These are phyloP conservation scores for Nematopogon swammerdamellus DNA, from an alignment of 2,888 invertebrate species.

Conservation along the genomic window DNA sequence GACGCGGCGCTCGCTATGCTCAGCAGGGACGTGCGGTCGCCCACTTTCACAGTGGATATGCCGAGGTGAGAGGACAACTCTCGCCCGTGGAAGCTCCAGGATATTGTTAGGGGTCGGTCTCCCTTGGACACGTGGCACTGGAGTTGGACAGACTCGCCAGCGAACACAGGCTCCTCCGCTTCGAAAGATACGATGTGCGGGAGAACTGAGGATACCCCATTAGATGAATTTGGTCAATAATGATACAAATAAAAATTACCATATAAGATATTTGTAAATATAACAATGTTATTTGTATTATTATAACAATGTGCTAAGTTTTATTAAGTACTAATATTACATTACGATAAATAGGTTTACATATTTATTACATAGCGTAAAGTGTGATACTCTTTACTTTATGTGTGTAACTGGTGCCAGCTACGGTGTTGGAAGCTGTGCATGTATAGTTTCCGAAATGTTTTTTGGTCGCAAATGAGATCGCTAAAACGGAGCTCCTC, in stretches of 20 bases:
- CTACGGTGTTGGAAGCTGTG: constrained; percentile 66
- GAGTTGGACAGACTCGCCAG: constrained; percentile 62
- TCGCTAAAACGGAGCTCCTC: constrained; percentile 60
- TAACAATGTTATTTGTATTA: too few species aligned
- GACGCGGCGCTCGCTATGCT: constrained; percentile 62
- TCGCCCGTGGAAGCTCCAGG: constrained; percentile 70
- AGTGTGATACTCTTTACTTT: constrained; percentile 68
- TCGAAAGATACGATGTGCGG: constrained; percentile 63
- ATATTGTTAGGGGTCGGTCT: constrained; percentile 68
- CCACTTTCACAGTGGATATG: constrained; percentile 57
- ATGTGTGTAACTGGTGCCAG: constrained; percentile 60
- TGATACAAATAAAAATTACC: constrained; percentile 2
- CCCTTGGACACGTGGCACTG: constrained; percentile 64
- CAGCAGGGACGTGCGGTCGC: constrained; percentile 62
- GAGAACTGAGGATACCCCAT: constrained; percentile 44
- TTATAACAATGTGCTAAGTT: too few species aligned
- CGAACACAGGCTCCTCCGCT: constrained; percentile 60
- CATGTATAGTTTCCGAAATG: constrained; percentile 78
- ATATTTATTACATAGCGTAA: too few species aligned
- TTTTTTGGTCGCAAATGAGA: constrained; percentile 62
- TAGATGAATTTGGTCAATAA: constrained; percentile 4
- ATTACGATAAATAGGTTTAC: too few species aligned
- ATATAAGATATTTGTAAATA: neutral
- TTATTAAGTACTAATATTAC: too few species aligned
- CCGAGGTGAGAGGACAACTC: constrained; percentile 52